phyloP scores from a whole-genome alignment of 64 coral and sea anemone genomes.

The Actinia equina region DNA sequence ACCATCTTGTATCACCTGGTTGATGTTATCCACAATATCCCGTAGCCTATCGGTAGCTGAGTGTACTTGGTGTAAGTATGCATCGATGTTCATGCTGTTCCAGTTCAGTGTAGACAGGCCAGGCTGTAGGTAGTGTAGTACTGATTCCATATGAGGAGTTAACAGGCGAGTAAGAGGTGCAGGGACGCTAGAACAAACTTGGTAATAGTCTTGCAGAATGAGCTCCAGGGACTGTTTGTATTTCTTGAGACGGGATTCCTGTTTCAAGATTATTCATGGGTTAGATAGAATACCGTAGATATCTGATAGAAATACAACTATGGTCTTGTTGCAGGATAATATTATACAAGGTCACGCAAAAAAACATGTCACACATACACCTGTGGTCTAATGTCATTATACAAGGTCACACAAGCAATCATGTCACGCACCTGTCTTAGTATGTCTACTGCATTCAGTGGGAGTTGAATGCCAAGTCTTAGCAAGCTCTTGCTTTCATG shows the following conservation, averaged over 20 bases:
- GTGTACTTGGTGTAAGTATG: conserved; percentile 95
- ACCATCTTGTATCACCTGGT: conserved; percentile 57
- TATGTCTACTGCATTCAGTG: conserved; percentile 78
- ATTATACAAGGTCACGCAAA: no score
- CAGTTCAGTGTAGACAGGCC: conserved; percentile 88
- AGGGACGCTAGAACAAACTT: conserved; percentile 76
- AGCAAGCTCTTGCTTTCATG: conserved; percentile 81
- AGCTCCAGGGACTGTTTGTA: conserved; percentile 92
- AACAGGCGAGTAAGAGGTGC: conserved; percentile 64
- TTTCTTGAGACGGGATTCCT: conserved; percentile 91
- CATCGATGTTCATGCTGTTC: conserved; percentile 99
- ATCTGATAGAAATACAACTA: no score
- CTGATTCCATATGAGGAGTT: conserved; percentile 89
- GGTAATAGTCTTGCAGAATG: conserved; percentile 84
- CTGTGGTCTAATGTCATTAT: no score
- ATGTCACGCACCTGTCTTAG: conserved; percentile 75
- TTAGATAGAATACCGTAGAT: no score
- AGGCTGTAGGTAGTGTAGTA: conserved; percentile 89
- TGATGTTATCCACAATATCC: conserved; percentile 73
- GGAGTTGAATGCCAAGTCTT: conserved; percentile 83
- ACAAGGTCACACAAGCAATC: no score
- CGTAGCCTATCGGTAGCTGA: conserved; percentile 66
- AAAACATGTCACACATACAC: no score
- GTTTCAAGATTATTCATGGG: background rate
- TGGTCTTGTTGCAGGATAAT: background rate